Conservation (phyloP, 2,888 invertebrate species). For the Prosapia bicincta region DNA sequence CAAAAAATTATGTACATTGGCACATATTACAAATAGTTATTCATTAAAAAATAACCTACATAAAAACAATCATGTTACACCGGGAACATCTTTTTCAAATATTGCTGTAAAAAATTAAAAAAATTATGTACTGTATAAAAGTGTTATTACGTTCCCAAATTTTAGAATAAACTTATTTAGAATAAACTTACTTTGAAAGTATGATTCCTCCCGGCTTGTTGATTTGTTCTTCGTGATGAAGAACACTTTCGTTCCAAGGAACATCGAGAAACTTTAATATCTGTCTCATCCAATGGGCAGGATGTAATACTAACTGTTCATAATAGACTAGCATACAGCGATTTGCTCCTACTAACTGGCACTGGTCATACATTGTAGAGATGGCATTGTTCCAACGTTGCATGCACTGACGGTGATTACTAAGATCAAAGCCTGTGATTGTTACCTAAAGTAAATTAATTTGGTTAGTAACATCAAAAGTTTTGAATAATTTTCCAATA, state of each 20-base stretch:
- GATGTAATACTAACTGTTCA: slow-evolving; percentile 95
- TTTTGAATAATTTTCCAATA: too few species aligned
- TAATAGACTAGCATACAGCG: slow-evolving; percentile 76
- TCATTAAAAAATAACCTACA: too few species aligned
- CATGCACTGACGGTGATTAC: slow-evolving; percentile 90
- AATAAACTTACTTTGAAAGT: slow-evolving; percentile 82
- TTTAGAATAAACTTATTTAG: too few species aligned
- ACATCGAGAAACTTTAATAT: slow-evolving; percentile 86
- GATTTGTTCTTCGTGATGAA: slow-evolving; percentile 97
- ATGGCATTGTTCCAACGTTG: slow-evolving; percentile 96
- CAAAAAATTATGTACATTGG: too few species aligned
- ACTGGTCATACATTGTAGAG: slow-evolving; percentile 91
- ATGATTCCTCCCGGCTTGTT: slow-evolving; percentile 93
- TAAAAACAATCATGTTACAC: too few species aligned
- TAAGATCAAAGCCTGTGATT: slow-evolving; percentile 92
- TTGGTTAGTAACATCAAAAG: too few species aligned
- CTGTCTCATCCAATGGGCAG: slow-evolving; percentile 80
- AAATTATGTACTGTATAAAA: too few species aligned
- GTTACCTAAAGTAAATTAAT: slow-evolving; percentile 54
- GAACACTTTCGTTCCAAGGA: slow-evolving; percentile 92
- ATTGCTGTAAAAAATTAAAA: too few species aligned
- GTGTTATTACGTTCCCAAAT: too few species aligned
- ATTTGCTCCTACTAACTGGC: slow-evolving; percentile 53
- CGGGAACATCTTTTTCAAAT: too few species aligned
- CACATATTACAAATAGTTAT: too few species aligned